Evolutionary conservation across 2,797 vertebrate species (phyloP).

Genomic region (Ficedula albicollis): DNA sequence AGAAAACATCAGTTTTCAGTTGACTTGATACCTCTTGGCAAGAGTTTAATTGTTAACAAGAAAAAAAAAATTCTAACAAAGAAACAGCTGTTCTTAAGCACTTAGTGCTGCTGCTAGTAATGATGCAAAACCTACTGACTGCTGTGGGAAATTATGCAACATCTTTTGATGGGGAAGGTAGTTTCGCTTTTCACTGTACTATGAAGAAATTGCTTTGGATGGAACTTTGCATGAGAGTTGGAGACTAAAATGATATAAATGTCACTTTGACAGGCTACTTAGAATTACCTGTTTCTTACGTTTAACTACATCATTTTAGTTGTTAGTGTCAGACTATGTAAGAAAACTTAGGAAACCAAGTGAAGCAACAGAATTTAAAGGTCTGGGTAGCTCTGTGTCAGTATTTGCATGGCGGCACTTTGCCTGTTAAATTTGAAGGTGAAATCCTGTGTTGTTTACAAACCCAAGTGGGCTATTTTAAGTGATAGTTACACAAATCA

Average conservation of each 20-base stretch:
- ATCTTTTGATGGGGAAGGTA: neutral
- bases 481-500: neutral
- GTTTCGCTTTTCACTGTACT: conserved; percentile 1
- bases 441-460: neutral
- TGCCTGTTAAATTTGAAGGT: neutral
- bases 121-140: neutral
- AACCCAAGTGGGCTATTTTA: neutral
- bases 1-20: neutral
- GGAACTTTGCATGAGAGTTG: conserved; percentile 17
- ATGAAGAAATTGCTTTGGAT: conserved; percentile 35
- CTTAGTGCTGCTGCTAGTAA: neutral
- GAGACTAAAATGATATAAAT: neutral
- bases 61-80: neutral
- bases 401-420: neutral
- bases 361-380: conserved; percentile 22
- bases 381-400: neutral
- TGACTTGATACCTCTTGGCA: neutral
- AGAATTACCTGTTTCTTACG: conserved; percentile 58
- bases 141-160: neutral
- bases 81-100: neutral
- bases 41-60: neutral
- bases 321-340: conserved; percentile 19
- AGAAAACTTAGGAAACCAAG: conserved; percentile 27
- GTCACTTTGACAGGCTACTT: conserved; percentile 54
- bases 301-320: conserved; percentile 45